Conservation (phyloP, 2,797 vertebrate genomes). For the Furcifer pardalis region DNA sequence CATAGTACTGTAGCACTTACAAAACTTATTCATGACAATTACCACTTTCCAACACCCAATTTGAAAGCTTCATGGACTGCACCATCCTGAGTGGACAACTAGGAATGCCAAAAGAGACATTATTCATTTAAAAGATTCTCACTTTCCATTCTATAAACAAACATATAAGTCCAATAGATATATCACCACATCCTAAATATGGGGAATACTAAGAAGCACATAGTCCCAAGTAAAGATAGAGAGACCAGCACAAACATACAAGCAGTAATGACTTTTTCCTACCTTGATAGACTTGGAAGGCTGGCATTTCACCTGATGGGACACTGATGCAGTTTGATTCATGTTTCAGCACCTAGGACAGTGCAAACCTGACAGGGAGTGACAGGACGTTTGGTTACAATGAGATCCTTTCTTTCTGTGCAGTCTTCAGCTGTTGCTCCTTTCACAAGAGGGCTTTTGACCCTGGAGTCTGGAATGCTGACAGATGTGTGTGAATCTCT, state of each 20-base stretch:
- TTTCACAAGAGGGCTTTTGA: constrained; percentile 54
- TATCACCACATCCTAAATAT: background rate
- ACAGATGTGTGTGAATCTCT: constrained; percentile 50
- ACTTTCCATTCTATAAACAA: constrained; percentile 41
- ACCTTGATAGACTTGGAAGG: constrained; percentile 89
- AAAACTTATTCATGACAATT: constrained; percentile 40
- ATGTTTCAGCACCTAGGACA: constrained; percentile 81
- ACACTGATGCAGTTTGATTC: constrained; percentile 93
- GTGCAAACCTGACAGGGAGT: constrained; percentile 53
- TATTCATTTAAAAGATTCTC: background rate
- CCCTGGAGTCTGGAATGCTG: constrained; percentile 56
- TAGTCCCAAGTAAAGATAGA: background rate
- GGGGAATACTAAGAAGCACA: constrained; percentile 1
- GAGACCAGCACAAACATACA: background rate
- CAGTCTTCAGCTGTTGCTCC: constrained; percentile 32
- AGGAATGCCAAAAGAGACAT: background rate
- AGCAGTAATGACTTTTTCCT: constrained; percentile 49
- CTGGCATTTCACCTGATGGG: constrained; percentile 91
- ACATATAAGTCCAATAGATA: background rate
- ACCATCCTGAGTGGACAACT: background rate
- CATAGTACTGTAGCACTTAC: constrained; percentile 8
- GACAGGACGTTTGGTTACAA: constrained; percentile 4
- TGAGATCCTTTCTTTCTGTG: constrained; percentile 10
- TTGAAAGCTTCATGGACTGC: constrained; percentile 5
- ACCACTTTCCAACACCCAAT: constrained; percentile 30